Conservation (phyloP, 1,140 invertebrate genomes). For the Drosophila rhopaloa region DNA sequence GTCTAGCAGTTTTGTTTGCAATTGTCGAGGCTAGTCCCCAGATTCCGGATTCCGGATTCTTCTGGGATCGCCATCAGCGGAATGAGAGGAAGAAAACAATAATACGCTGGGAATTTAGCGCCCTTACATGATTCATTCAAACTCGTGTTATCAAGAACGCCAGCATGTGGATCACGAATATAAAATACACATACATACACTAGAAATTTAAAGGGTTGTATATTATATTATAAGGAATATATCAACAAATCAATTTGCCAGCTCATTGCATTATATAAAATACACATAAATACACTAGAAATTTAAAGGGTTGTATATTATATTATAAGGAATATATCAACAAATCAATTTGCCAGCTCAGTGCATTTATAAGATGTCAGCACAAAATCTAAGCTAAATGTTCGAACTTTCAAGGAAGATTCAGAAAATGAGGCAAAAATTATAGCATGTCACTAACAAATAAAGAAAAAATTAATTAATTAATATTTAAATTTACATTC, state of each 20-base stretch:
- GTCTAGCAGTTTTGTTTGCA: slow-evolving; percentile 32
- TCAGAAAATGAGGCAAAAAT: too few relatives aligned
- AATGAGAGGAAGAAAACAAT: slow-evolving; percentile 4
- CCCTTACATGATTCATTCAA: slow-evolving; percentile 39
- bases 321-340: neutral
- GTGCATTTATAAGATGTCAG: too few relatives aligned
- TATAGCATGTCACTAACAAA: too few relatives aligned
- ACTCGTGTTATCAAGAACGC: neutral
- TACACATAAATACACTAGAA: neutral
- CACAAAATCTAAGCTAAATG: too few relatives aligned
- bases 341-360: too few relatives aligned
- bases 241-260: too few relatives aligned
- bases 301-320: neutral
- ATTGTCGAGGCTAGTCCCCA: slow-evolving; percentile 9
- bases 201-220: neutral
- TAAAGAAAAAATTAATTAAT: too few relatives aligned
- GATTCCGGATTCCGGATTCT: neutral
- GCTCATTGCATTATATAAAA: neutral
- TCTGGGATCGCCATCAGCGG: slow-evolving; percentile 16
- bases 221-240: neutral
- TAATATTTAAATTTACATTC: too few relatives aligned
- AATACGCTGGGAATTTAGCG: slow-evolving; percentile 12
- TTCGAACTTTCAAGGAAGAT: too few relatives aligned
- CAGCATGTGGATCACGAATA: neutral
- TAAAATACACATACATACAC: neutral